Percentiles rank a stretch among this genome's conserved stretches.
phyloP scores from a whole-genome alignment of 2,797 vertebrate species.

The Dipus sagitta region DNA sequence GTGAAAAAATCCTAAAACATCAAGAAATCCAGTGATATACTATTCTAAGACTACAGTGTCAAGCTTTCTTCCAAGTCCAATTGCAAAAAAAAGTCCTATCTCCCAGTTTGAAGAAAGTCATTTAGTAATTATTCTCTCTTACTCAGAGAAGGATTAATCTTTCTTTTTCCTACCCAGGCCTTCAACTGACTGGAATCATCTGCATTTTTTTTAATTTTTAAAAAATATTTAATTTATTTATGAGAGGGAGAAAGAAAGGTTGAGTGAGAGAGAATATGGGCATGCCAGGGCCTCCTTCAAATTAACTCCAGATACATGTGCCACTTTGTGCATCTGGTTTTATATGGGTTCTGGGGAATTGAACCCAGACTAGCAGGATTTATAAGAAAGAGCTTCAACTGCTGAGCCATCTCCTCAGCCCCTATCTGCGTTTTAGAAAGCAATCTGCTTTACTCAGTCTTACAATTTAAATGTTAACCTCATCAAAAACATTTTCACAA shows the following conservation, averaged over 20 bases:
- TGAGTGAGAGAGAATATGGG: no score
- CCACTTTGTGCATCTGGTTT: no score
- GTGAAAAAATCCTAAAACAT: not conserved
- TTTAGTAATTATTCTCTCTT: not conserved
- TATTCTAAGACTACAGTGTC: not conserved
- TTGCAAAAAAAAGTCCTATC: no score
- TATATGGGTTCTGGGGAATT: no score
- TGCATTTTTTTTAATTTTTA: no score
- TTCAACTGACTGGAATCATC: not conserved
- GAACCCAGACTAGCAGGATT: no score
- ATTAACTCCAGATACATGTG: no score
- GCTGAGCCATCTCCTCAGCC: no score
- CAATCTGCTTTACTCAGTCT: not conserved
- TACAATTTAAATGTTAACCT: not conserved
- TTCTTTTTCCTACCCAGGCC: not conserved
- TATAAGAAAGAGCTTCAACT: no score
- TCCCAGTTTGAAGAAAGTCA: not conserved
- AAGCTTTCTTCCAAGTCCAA: not conserved
- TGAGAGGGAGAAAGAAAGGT: no score
- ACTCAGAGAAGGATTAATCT: not conserved
- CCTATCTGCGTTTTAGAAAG: not conserved
- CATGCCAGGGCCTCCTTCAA: no score
- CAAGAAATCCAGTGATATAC: not conserved
- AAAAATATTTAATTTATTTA: no score
- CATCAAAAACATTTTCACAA: not conserved